Evolutionary conservation across 2,888 invertebrate species (phyloP).

Genomic region (Lysandra coridon): DNA sequence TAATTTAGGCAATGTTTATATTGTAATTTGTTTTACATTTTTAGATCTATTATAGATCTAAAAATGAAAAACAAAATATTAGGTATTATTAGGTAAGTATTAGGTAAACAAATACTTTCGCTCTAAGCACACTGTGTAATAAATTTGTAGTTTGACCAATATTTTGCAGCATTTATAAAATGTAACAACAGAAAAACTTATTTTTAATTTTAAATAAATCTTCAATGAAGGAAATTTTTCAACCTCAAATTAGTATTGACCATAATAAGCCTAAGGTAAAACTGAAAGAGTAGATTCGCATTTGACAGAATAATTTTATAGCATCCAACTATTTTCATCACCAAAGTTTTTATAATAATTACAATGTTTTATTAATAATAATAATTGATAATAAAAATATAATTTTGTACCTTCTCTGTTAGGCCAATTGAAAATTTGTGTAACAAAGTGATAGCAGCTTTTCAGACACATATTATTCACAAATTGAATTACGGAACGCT

Average conservation of each 20-base stretch:
- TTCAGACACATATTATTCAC: conserved; percentile 14
- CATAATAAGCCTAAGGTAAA: not conserved
- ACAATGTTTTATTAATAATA: not conserved
- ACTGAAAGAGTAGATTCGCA: not conserved
- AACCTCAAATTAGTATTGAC: not conserved
- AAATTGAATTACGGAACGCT: not conserved
- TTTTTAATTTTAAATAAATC: not conserved
- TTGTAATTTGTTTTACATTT: not conserved
- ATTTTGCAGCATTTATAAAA: not conserved
- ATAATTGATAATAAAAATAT: not conserved
- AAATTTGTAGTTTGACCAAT: no score
- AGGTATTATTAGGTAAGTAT: no score
- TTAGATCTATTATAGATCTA: not conserved
- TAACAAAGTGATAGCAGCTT: not conserved
- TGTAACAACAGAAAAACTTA: not conserved
- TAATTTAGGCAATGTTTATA: not conserved
- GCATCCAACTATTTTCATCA: not conserved
- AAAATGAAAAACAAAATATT: no score
- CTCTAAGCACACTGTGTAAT: not conserved
- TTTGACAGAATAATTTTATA: not conserved
- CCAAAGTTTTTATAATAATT: no score
- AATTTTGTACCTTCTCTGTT: not conserved
- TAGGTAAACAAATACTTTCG: not conserved
- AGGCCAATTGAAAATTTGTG: not conserved
- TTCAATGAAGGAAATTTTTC: not conserved